Percentiles rank a stretch among this genome's conserved stretches.
phyloP scores from a whole-genome alignment of 1,140 invertebrate genomes.

The Bactericera cockerelli region DNA sequence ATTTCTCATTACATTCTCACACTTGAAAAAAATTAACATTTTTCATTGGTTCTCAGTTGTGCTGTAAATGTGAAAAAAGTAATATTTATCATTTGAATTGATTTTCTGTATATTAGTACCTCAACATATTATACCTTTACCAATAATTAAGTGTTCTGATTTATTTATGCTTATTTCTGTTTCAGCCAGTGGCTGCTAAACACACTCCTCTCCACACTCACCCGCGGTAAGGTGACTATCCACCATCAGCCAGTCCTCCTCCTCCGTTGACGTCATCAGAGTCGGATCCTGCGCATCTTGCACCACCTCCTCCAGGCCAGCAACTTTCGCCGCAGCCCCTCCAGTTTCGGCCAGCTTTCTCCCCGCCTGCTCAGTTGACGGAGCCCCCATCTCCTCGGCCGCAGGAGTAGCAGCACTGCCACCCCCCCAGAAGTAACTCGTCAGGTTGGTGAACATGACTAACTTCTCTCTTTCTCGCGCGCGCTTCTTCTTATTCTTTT shows the following conservation, averaged over 20 bases:
- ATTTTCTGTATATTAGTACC: too few relatives aligned
- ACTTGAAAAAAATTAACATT: too few relatives aligned
- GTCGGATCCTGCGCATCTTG: background rate
- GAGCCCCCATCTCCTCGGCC: background rate
- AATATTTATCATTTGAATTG: too few relatives aligned
- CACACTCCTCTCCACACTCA: background rate
- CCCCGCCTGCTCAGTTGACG: background rate
- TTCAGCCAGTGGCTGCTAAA: too few relatives aligned
- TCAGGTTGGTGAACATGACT: constrained; percentile 3
- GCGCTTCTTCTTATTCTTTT: too few relatives aligned
- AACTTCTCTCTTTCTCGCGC: background rate
- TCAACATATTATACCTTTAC: too few relatives aligned
- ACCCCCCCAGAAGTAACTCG: constrained; percentile 6
- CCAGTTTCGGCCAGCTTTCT: background rate
- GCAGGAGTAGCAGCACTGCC: background rate
- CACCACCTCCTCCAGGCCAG: background rate
- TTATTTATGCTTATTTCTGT: too few relatives aligned
- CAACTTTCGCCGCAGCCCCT: background rate
- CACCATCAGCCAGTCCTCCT: constrained; percentile 1
- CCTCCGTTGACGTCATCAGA: background rate
- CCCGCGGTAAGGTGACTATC: background rate
- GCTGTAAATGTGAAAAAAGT: too few relatives aligned
- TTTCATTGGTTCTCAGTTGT: too few relatives aligned
- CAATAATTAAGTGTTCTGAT: too few relatives aligned
- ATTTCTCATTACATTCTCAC: too few relatives aligned